These are phyloP conservation scores for Ectropis grisescens DNA, from an alignment of 1,140 invertebrate species.

Conservation along the genomic window DNA sequence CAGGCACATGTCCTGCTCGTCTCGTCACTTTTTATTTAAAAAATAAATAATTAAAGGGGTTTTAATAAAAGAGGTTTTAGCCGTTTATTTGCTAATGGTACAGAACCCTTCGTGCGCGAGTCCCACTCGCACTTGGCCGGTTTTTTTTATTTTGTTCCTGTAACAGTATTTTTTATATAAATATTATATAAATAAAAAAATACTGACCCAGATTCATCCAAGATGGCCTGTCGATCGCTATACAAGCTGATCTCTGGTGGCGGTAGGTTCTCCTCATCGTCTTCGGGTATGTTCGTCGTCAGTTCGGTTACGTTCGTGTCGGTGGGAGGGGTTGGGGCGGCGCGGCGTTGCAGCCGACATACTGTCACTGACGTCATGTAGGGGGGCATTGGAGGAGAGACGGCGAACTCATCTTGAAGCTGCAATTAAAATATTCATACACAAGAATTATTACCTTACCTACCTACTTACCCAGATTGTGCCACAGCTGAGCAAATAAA, in stretches of 20 bases:
- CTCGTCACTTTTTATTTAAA: too few species aligned
- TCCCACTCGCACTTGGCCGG: too few species aligned
- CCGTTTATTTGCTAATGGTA: too few species aligned
- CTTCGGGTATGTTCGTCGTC: not conserved
- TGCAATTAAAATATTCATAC: constrained; percentile 18
- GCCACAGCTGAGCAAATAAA: too few species aligned
- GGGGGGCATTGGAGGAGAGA: constrained; percentile 87
- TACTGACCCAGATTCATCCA: constrained; percentile 51
- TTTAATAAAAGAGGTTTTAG: too few species aligned
- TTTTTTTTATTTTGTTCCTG: too few species aligned
- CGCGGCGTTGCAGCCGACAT: constrained; percentile 76
- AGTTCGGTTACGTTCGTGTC: constrained; percentile 10
- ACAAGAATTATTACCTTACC: too few species aligned
- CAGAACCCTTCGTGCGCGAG: too few species aligned
- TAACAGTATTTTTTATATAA: too few species aligned
- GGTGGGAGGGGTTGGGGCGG: constrained; percentile 21
- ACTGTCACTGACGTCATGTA: constrained; percentile 89
- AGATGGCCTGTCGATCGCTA: constrained; percentile 40
- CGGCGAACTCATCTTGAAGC: constrained; percentile 76
- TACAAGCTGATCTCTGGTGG: constrained; percentile 47
- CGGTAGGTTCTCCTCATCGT: constrained; percentile 14
- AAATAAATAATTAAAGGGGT: too few species aligned
- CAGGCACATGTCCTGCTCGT: too few species aligned
- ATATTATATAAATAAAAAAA: not conserved
- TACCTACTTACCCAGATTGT: too few species aligned